A percentile compares a stretch with the other conserved stretches of the same genome.
Evolutionary conservation across 2,113 vertebrate genomes (phyloP).

Genomic region (Rostratula benghalensis): DNA sequence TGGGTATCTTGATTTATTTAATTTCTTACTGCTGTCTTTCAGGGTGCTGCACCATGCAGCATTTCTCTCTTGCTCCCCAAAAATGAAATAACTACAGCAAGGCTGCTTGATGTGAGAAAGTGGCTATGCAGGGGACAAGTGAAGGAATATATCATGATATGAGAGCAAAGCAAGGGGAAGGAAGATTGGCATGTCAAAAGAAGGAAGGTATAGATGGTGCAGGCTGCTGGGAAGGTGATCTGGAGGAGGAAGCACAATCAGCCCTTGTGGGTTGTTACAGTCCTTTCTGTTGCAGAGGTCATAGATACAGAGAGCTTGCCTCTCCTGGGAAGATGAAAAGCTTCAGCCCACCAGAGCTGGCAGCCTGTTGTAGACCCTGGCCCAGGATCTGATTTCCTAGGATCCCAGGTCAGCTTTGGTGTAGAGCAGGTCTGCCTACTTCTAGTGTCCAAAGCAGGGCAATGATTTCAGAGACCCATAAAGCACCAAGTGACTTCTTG

Average conservation of each 20-base stretch:
- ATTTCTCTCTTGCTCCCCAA: background rate
- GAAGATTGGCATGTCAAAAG: background rate
- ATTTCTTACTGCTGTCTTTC: background rate
- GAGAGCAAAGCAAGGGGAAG: background rate
- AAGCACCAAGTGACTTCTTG: background rate
- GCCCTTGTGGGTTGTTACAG: background rate
- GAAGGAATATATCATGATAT: background rate
- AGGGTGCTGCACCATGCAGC: background rate
- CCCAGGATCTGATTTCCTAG: background rate
- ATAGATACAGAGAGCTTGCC: background rate
- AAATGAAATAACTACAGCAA: background rate
- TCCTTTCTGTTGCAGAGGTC: background rate
- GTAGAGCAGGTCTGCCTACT: background rate
- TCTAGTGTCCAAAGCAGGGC: background rate
- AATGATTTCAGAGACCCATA: background rate
- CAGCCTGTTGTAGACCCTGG: background rate
- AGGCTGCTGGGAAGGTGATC: background rate
- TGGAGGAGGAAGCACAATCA: background rate
- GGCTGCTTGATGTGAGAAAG: background rate
- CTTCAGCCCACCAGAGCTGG: background rate
- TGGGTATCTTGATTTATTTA: background rate
- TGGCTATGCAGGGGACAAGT: background rate
- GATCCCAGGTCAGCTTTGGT: background rate
- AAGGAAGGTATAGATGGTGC: background rate
- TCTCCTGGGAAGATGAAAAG: background rate